These are phyloP conservation scores for Theristicus caerulescens DNA, from an alignment of 2,113 vertebrate species.

Conservation along the genomic window DNA sequence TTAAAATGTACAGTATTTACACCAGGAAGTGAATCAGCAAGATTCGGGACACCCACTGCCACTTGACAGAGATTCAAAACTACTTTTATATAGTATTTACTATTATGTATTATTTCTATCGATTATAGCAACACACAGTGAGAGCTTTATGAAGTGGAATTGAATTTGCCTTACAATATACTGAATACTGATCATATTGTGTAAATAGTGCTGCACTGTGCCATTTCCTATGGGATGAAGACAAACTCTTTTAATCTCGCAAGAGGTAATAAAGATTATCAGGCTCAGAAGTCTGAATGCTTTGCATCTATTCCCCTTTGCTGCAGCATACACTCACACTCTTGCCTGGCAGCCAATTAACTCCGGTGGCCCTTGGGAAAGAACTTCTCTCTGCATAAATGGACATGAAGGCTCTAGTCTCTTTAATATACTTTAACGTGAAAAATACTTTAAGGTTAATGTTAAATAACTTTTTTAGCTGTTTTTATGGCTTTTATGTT, in stretches of 20 bases:
- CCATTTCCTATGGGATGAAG: neutral
- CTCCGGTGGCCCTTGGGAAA: neutral
- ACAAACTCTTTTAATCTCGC: neutral
- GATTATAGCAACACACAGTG: neutral
- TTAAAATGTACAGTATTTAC: neutral
- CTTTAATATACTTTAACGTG: neutral
- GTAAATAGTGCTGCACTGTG: neutral
- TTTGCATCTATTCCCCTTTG: neutral
- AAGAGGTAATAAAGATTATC: neutral
- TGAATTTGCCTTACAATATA: neutral
- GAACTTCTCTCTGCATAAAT: neutral
- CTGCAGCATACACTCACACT: neutral
- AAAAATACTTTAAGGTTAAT: neutral
- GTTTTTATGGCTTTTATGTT: neutral
- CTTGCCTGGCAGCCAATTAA: neutral
- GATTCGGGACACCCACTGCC: neutral
- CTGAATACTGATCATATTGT: neutral
- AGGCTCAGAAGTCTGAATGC: neutral
- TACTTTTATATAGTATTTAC: neutral
- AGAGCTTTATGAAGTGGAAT: neutral
- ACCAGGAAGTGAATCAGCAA: neutral
- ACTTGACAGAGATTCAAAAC: neutral
- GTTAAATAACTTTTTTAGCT: constrained; percentile 9
- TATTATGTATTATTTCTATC: neutral
- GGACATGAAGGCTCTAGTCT: neutral